Base-by-base conservation (phyloP, 2,888 invertebrate genomes). In the Carcina quercana region DNA sequence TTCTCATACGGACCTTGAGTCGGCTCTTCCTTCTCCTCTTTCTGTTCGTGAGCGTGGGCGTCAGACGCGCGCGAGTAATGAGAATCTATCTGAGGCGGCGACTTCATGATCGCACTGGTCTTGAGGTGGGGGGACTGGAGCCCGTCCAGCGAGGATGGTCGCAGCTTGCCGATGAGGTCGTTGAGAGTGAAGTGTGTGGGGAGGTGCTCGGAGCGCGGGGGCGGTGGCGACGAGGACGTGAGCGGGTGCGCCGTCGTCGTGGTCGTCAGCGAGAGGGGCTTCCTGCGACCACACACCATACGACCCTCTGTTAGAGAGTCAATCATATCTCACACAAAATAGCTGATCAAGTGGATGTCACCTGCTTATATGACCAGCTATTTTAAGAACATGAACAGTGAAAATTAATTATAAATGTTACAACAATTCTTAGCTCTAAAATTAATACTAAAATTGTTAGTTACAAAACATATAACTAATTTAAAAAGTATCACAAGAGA, bases 1-100 rank as follows among this genome's bases (percentile, higher is more conserved):
- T 78, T 85, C 53, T 88, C 88, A 55, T 89, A 89, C 2, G 89
- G 89, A 8, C 89, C 89, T 53, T 88, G 85, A 26, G 89, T 89
- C 35, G 76, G 64, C 43, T 74, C 71, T 53, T 83, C 85, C 42
- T 75, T 76, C 38, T 70, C 71, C 38, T 73, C 71, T 38, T 73
- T 67, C 39, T 73, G 68, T 33, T 74, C 78, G 38, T 74, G 70
- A 25, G 73, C 53, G 32, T 84, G 84, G 14, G 82, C 76, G 40
- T 83, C 83, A 2, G 82, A 57, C 24, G 83, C 82, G 10, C 86
- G 85, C 35, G 87, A 86, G 59, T 87, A 87, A 45, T 87, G 85
- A 25, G 86, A 86, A 50, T 87, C 78, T 40, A 88, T 87, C 58
- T 87, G 86, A 17, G 87, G 87, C 13, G 87, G 83, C 32, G 86